Evolutionary conservation across 2,888 invertebrate genomes (phyloP).

Genomic region (Leptopterna dolabrata): DNA sequence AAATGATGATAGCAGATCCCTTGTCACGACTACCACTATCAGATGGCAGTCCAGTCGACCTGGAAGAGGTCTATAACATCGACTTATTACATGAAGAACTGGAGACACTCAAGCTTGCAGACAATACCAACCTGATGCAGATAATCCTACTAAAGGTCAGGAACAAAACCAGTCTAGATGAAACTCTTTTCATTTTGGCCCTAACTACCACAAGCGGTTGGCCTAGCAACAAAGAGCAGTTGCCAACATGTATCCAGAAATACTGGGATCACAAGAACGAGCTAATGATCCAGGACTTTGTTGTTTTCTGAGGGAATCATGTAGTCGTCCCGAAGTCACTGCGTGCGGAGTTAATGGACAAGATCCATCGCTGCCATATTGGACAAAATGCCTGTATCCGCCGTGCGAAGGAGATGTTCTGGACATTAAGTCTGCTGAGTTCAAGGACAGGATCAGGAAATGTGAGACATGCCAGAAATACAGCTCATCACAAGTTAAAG

Average conservation of each 20-base stretch:
- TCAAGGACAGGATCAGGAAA: neutral
- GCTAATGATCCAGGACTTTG: slow-evolving; percentile 8
- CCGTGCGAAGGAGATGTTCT: neutral
- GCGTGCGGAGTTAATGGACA: neutral
- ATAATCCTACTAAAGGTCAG: neutral
- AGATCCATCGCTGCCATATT: neutral
- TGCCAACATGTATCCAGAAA: neutral
- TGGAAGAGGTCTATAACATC: neutral
- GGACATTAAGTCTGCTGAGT: neutral
- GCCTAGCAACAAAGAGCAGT: neutral
- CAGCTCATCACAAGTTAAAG: neutral
- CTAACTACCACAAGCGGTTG: neutral
- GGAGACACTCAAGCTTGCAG: neutral
- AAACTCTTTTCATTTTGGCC: neutral
- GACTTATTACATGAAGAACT: neutral
- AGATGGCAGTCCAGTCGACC: neutral
- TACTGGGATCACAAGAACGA: slow-evolving; percentile 17
- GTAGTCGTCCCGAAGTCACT: slow-evolving; percentile 5
- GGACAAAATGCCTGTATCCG: neutral
- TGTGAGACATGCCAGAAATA: neutral
- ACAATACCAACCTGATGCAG: neutral
- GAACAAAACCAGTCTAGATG: neutral
- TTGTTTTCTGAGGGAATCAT: neutral
- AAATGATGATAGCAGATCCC: slow-evolving; percentile 8
- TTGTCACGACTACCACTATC: neutral